Evolutionary conservation across 2,888 invertebrate species (phyloP).

Genomic region (Hydriomena furcata): DNA sequence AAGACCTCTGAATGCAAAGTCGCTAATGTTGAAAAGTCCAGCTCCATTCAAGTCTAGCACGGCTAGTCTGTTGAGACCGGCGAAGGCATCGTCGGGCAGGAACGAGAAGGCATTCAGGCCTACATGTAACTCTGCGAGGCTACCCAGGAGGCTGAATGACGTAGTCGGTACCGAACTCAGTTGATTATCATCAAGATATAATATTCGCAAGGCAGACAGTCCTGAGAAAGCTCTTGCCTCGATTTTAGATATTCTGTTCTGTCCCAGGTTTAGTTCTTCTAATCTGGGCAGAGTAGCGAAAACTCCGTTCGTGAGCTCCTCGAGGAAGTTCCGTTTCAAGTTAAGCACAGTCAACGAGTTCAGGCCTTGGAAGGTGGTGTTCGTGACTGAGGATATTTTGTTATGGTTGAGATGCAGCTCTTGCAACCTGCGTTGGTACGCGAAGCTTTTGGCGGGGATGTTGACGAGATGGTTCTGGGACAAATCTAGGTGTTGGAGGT

Average conservation of each 20-base stretch:
- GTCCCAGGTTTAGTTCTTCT: constrained; percentile 93
- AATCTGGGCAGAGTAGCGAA: constrained; percentile 89
- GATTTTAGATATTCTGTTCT: constrained; percentile 92
- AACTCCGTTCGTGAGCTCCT: constrained; percentile 89
- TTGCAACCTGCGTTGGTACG: constrained; percentile 91
- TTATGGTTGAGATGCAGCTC: constrained; percentile 93
- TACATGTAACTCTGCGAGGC: constrained; percentile 92
- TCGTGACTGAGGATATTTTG: constrained; percentile 91
- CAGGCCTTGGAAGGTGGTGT: constrained; percentile 91
- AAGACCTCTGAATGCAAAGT: constrained; percentile 89
- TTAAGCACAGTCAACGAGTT: constrained; percentile 91
- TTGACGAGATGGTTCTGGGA: constrained; percentile 93
- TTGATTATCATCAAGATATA: constrained; percentile 93
- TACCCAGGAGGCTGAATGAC: constrained; percentile 88
- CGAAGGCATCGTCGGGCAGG: constrained; percentile 90
- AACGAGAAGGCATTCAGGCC: constrained; percentile 92
- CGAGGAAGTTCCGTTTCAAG: constrained; percentile 91
- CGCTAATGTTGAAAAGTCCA: constrained; percentile 90
- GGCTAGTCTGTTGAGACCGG: constrained; percentile 88
- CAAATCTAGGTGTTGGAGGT: constrained; percentile 92
- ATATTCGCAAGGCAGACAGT: constrained; percentile 88
- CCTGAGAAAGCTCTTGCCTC: constrained; percentile 91
- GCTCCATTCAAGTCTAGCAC: constrained; percentile 92
- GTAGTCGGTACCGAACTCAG: constrained; percentile 89
- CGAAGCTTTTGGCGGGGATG: constrained; percentile 91